A percentile compares a stretch with the other conserved stretches of the same genome.
Conservation (phyloP, 2,888 invertebrate species). For the Cephus pygmeus region DNA sequence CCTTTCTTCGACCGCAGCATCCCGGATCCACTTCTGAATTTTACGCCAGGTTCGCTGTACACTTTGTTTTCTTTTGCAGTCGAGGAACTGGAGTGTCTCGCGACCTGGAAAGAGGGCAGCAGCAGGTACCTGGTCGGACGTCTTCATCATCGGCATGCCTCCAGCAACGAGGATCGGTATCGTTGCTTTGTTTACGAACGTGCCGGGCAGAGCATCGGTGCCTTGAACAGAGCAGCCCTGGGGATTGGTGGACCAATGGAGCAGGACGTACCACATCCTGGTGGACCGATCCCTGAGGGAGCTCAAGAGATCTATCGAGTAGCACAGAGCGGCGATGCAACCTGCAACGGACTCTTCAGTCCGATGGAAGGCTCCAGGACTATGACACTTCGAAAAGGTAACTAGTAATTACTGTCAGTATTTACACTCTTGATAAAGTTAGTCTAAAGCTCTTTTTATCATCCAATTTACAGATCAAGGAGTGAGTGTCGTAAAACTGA, state of each 20-base stretch:
- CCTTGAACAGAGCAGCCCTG: slow-evolving; percentile 51
- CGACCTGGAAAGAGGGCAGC: slow-evolving; percentile 94
- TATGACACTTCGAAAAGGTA: slow-evolving; percentile 85
- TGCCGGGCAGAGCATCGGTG: slow-evolving; percentile 66
- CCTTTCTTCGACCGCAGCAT: slow-evolving; percentile 25
- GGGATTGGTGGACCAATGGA: slow-evolving; percentile 51
- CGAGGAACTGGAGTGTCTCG: slow-evolving; percentile 90
- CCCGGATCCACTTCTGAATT: slow-evolving; percentile 36
- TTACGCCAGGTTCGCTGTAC: slow-evolving; percentile 13
- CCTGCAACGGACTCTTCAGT: slow-evolving; percentile 92
- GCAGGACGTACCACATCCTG: slow-evolving; percentile 54
- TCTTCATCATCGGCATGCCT: slow-evolving; percentile 88
- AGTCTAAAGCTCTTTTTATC: background rate
- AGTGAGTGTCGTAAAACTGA: background rate
- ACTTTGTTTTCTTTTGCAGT: slow-evolving; percentile 68
- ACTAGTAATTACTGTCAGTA: slow-evolving; percentile 52
- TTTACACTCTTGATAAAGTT: background rate
- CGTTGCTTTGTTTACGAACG: slow-evolving; percentile 96
- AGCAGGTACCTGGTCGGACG: slow-evolving; percentile 90
- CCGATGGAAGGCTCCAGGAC: slow-evolving; percentile 88
- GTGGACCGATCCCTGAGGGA: slow-evolving; percentile 55
- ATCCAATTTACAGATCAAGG: background rate
- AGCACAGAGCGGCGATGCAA: slow-evolving; percentile 92
- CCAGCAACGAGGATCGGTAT: slow-evolving; percentile 92
- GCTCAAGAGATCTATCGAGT: slow-evolving; percentile 74